Evolutionary conservation across 2,888 invertebrate species (phyloP), one percentile per base, ranked within the genome.

Genomic region (Drosophila lacicola): DNA sequence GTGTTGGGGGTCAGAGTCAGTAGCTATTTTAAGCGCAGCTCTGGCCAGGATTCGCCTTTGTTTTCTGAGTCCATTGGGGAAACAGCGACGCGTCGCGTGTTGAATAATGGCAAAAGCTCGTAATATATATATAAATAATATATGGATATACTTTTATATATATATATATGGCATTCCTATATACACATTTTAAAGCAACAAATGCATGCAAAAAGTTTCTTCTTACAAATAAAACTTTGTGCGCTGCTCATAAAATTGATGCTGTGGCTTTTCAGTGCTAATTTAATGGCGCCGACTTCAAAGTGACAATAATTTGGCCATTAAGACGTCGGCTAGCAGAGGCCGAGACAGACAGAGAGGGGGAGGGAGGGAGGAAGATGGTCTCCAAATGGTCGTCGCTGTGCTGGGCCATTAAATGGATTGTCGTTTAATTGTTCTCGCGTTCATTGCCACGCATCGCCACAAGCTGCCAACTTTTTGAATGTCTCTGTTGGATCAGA

Each of bases 391-490:
- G 78, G 17, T 41, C 41, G 4, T 13, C 36, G 25, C 14, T 4
- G 17, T 45, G 21, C 68, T 63, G 70, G 80, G 68, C 69, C 85
- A 87, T 87, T 82, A 85, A 82, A 85, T 56, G 76, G 77, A 85
- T 84, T 84, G 82, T 67, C 85, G 77, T 88, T 85, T 87, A 85
- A 85, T 85, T 85, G 84, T 82, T 88, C 80, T 74, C 70, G 80
- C 75, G 61, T 75, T 75, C 66, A 70, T 70, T 69, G 64, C 69
- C 76, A 70, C 69, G 78, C 81, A 81, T 68, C 70, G 64, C 60
- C 74, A 60, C 42, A 60, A 60, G 62, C 75, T 80, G 79, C 69
- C 76, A 79, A 79, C 80, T 65, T 77, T 79, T 79, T 65, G 70
- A 78, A 77, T 77, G 77, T 81, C 72, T 82, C 49, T 73, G 49